Conservation (phyloP, 2,888 invertebrate genomes). For the Dynastes maya region DNA sequence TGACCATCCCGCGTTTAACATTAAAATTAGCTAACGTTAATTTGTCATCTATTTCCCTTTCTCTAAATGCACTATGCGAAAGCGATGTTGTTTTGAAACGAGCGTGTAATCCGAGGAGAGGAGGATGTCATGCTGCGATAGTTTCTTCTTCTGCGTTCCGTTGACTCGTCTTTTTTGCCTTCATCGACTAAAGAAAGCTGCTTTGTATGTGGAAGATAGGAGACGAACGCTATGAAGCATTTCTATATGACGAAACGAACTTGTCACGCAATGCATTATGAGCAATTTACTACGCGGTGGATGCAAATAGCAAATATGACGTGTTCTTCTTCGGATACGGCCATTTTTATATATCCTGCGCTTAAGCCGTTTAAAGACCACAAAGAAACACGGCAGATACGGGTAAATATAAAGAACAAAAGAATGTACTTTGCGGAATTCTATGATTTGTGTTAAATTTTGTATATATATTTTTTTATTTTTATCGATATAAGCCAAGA, state of each 20-base stretch:
- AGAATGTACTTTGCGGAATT: background rate
- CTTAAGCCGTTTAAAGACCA: background rate
- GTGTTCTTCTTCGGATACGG: slow-evolving; percentile 14
- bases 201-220: background rate
- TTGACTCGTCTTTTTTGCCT: background rate
- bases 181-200: background rate
- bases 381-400: background rate
- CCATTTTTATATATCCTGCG: slow-evolving; percentile 25
- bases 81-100: too few relatives aligned
- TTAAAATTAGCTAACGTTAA: slow-evolving; percentile 17
- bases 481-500: too few relatives aligned
- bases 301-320: slow-evolving; percentile 30
- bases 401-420: background rate
- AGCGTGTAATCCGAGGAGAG: slow-evolving; percentile 5
- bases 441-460: too few relatives aligned
- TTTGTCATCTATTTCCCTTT: slow-evolving; percentile 31
- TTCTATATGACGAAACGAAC: slow-evolving; percentile 23
- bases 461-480: too few relatives aligned
- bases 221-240: slow-evolving; percentile 9
- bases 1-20: slow-evolving; percentile 6
- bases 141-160: background rate
- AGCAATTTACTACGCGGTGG: slow-evolving; percentile 25
- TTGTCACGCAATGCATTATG: slow-evolving; percentile 33
- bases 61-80: background rate
- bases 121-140: slow-evolving; percentile 34